Base-by-base conservation (phyloP, 2,797 vertebrate genomes). In the Pipistrellus kuhlii region DNA sequence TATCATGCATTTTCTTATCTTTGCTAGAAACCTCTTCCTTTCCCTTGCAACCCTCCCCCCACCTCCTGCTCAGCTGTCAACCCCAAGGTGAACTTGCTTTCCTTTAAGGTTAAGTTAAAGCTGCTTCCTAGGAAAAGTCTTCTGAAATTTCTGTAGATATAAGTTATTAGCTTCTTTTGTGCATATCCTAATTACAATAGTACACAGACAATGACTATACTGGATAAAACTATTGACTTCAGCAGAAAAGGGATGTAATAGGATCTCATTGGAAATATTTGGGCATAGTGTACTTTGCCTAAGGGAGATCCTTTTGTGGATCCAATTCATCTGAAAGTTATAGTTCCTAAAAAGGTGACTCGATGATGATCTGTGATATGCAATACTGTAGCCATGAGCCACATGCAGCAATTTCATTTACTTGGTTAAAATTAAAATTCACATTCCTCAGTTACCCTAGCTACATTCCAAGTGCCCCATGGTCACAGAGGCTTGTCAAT, bases 41-140 rank as follows among this genome's bases (percentile, higher is more conserved):
- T 55, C 13, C 20, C 20, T 20, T 27, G 3, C 18, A 30, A 15
- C 4, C 15, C 35, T 4, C 35, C 4, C 15, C 30, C 10, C 32
- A n/a, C 8, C 8, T 11, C 51, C 12, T 9, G 59, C 9, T 93
- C 25, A 13, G 8, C 11, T 51, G 18, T 75, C 71, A 95, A 73
- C 15, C 44, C 44, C 14, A 89, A 27, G 25, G 0, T 82, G 38
- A 93, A 48, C 20, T 71, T 92, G 10, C 62, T 62, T 92, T 55
- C 15, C 48, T 90, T 88, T 64, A 94, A 92, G 86, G 73, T 13
- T 73, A 91, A 93, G 82, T 83, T 85, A 88, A 89, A 76, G 66
- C 55, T n/a, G 66, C 41, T 93, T 96, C 35, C 12, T 46, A 62
- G 57, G 41, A 93, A 35, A 94, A 80, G 32, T 81, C 77, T 64